Evolutionary conservation across 2,888 invertebrate species (phyloP).

Genomic region (Drosophila nigricruria): DNA sequence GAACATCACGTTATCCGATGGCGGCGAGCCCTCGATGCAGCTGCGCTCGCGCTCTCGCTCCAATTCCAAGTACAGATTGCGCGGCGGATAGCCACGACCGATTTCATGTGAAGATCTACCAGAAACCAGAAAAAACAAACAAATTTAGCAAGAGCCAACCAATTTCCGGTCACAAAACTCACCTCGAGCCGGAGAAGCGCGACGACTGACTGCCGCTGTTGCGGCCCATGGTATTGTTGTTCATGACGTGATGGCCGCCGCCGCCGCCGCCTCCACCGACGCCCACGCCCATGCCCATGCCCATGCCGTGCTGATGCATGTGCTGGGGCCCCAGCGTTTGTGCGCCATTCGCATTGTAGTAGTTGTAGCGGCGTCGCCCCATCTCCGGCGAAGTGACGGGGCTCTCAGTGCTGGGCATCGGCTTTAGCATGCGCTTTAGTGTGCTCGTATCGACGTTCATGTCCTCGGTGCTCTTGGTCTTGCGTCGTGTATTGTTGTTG

Average conservation of each 20-base stretch:
- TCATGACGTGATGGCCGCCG: slow-evolving; percentile 86
- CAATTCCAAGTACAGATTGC: slow-evolving; percentile 92
- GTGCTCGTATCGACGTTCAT: slow-evolving; percentile 91
- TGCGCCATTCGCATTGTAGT: slow-evolving; percentile 86
- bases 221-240: slow-evolving; percentile 87
- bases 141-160: background rate
- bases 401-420: slow-evolving; percentile 95
- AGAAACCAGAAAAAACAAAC: background rate
- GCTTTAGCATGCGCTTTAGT: slow-evolving; percentile 96
- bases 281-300: slow-evolving; percentile 49
- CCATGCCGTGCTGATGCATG: slow-evolving; percentile 85
- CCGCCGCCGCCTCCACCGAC: slow-evolving; percentile 35
- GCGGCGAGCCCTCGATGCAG: slow-evolving; percentile 89
- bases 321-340: slow-evolving; percentile 87
- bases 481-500: slow-evolving; percentile 91
- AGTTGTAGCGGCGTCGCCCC: slow-evolving; percentile 92
- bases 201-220: slow-evolving; percentile 89
- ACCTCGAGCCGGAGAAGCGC: slow-evolving; percentile 89
- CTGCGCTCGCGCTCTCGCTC: slow-evolving; percentile 90
- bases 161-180: slow-evolving; percentile 52
- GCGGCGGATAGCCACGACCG: slow-evolving; percentile 90
- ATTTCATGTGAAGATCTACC: slow-evolving; percentile 90
- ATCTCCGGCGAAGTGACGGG: slow-evolving; percentile 96
- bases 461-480: slow-evolving; percentile 96
- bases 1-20: slow-evolving; percentile 96